Evolutionary conservation across 2,797 vertebrate species (phyloP).

Genomic region (Prunella strophiata): DNA sequence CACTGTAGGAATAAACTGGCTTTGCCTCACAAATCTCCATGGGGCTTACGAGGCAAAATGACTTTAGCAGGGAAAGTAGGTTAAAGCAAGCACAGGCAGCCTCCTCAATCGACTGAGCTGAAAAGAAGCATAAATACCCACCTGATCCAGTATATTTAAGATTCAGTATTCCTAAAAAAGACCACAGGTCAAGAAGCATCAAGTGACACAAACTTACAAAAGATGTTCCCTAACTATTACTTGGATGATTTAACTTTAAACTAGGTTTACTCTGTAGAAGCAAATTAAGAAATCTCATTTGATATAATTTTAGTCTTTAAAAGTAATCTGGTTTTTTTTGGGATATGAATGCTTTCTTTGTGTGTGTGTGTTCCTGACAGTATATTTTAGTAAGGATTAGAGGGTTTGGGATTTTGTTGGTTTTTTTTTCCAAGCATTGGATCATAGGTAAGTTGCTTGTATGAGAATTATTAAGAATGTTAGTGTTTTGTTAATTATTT

Average conservation of each 20-base stretch:
- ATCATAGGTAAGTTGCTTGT: neutral
- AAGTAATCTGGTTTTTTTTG: neutral
- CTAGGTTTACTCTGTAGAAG: neutral
- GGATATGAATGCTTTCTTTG: neutral
- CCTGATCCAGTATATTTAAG: neutral
- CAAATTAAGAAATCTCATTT: neutral
- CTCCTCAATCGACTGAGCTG: slow-evolving; percentile 60
- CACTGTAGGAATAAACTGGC: slow-evolving; percentile 78
- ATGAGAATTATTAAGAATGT: neutral
- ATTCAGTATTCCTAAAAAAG: neutral
- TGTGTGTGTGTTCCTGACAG: neutral
- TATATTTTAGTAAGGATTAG: neutral
- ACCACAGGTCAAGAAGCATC: neutral
- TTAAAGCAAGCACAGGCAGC: slow-evolving; percentile 73
- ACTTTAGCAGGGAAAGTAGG: slow-evolving; percentile 72
- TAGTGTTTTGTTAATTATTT: neutral
- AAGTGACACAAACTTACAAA: neutral
- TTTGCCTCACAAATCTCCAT: slow-evolving; percentile 72
- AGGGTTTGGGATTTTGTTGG: neutral
- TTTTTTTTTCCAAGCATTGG: neutral
- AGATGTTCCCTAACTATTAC: neutral
- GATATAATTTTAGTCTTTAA: neutral
- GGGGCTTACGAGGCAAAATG: slow-evolving; percentile 70
- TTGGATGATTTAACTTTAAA: neutral
- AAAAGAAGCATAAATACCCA: neutral